Evolutionary conservation across 2,797 vertebrate species (phyloP), one percentile per base, ranked within the genome.

Genomic region (Labroides dimidiatus): DNA sequence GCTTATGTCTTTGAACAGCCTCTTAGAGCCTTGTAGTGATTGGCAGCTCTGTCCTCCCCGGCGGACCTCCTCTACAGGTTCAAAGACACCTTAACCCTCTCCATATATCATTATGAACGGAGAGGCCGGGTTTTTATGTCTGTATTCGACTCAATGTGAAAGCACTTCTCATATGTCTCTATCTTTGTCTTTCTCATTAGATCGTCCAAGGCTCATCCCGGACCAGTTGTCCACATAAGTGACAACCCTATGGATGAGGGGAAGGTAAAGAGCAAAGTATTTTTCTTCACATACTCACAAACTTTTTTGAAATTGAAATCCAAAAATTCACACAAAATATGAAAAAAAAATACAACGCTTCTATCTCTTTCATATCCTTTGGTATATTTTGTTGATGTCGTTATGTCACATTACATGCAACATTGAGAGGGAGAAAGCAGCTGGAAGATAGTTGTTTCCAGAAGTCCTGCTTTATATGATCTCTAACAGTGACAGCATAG

Each of bases 191-290:
- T 1, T 86, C 15, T 66, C n/a, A 2, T 48, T 80, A 99, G 98
- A 86, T 99, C 98, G 30, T 97, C 98, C 84, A 99, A 99, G 93
- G 93, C 96, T 86, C 98, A 99, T 72, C 98, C 98, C 72, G 98
- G 97, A 88, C 97, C 97, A 75, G 94, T 99, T 74, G 97, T 99
- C 58, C 98, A 99, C 91, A 99, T 99, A 90, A 99, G 97, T 90
- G 98, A 99, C 93, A 99, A 99, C 93, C 98, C 98, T 72, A 99
- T 99, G 96, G 98, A 99, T 84, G 98, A 99, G 87, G 97, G 97
- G 79, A 99, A 99, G 96, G 98, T 99, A 95, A 80, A 59, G n/a
- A 11, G 55, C 16, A 47, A 23, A 17, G 10, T 3, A 10, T 20
- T 12, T 19, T 0, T 51, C 58, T 53, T 2, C 20, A 21, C 20